phyloP scores from a whole-genome alignment of 2,797 vertebrate genomes.

The Liasis olivaceus region DNA sequence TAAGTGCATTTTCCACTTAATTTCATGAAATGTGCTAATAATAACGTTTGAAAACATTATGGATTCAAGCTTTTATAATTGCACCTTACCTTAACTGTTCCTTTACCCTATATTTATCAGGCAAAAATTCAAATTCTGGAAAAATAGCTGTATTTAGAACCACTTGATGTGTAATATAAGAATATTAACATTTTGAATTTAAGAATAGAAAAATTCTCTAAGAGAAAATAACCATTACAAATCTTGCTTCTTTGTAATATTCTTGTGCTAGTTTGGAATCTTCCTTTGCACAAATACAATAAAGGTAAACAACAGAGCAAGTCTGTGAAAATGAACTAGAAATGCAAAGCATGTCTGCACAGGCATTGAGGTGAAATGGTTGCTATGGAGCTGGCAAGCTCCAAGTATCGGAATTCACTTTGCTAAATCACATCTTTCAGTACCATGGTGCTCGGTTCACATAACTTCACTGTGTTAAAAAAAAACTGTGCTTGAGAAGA shows the following conservation, averaged over 20 bases:
- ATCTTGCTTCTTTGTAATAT: conserved; percentile 23
- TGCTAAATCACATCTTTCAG: conserved; percentile 53
- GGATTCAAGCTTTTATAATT: background rate
- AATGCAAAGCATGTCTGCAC: conserved; percentile 75
- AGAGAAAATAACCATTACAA: conserved; percentile 21
- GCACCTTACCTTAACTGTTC: background rate
- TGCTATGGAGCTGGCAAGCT: conserved; percentile 80
- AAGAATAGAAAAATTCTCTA: conserved; percentile 21
- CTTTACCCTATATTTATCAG: conserved; percentile 8
- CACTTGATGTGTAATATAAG: background rate
- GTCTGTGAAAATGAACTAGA: conserved; percentile 69
- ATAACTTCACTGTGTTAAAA: conserved; percentile 19
- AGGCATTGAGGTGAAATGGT: conserved; percentile 74
- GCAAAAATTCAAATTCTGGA: conserved; percentile 7
- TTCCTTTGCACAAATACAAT: conserved; percentile 44
- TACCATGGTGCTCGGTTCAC: conserved; percentile 44
- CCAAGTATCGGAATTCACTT: conserved; percentile 74
- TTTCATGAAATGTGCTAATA: background rate
- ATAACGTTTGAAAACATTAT: background rate
- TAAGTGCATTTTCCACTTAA: background rate
- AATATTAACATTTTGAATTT: conserved; percentile 24
- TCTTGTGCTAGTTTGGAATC: conserved; percentile 46
- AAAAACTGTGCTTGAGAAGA: background rate
- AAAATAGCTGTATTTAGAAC: background rate
- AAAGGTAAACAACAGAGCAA: conserved; percentile 59